Conservation (phyloP, 2,797 vertebrate species). For the Schizothorax lantsangensis region DNA sequence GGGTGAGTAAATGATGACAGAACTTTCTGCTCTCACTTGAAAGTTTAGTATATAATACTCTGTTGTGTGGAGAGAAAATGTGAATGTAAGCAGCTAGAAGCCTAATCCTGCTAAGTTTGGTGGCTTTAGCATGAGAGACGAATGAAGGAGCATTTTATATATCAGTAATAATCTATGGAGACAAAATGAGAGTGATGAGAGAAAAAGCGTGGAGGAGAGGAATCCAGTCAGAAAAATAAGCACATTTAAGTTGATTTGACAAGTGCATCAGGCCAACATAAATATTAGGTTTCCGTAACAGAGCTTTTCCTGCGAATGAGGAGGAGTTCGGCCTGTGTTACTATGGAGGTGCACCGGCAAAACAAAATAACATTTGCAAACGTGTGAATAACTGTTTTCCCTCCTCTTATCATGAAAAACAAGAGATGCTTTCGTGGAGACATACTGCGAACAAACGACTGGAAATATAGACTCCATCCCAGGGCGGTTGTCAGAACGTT, state of each 20-base stretch:
- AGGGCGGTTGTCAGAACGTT: constrained; percentile 30
- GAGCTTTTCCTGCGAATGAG: constrained; percentile 8
- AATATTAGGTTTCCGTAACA: constrained; percentile 40
- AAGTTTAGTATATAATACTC: background rate
- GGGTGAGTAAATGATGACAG: background rate
- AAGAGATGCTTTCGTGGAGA: constrained; percentile 37
- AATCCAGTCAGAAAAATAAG: constrained; percentile 30
- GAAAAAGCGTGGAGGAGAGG: background rate
- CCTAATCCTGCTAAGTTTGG: background rate
- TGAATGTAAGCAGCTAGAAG: background rate
- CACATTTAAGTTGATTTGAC: constrained; percentile 36
- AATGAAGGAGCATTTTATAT: background rate
- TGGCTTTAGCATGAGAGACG: background rate
- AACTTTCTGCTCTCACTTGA: too few relatives aligned
- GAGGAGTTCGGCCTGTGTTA: constrained; percentile 22
- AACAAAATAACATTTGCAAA: constrained; percentile 30
- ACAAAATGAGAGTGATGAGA: constrained; percentile 16
- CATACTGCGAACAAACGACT: background rate
- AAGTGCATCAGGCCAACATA: constrained; percentile 40
- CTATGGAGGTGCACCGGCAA: constrained; percentile 42
- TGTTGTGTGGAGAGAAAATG: background rate
- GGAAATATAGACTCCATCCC: constrained; percentile 11
- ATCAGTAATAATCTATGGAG: constrained; percentile 14
- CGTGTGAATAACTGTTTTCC: constrained; percentile 23
- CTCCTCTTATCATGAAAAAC: constrained; percentile 44